These are phyloP conservation scores for human (Homo sapiens) DNA, from an alignment of 2,113 vertebrate genomes.

Conservation along the genomic window DNA sequence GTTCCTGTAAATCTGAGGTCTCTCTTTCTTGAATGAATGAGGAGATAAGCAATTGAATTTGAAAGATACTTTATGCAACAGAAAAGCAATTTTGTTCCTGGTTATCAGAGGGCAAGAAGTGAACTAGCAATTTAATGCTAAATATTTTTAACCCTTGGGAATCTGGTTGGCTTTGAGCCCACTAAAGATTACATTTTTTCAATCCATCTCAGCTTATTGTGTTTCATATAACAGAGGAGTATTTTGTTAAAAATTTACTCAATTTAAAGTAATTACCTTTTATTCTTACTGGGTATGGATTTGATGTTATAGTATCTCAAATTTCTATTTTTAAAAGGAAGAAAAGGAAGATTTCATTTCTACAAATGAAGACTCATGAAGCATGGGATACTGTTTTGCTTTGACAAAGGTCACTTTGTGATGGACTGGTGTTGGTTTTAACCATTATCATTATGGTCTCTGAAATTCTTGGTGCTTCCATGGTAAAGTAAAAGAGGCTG, in stretches of 20 bases:
- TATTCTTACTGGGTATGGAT: neutral
- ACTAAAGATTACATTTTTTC: neutral
- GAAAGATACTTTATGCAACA: constrained; percentile 88
- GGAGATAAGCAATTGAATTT: constrained; percentile 89
- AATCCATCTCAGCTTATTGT: neutral
- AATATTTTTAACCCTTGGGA: constrained; percentile 78
- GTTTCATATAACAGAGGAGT: neutral
- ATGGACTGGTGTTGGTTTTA: neutral
- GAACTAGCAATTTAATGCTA: constrained; percentile 81
- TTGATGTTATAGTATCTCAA: neutral
- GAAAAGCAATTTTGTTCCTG: constrained; percentile 88
- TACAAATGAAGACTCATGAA: neutral
- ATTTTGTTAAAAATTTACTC: neutral
- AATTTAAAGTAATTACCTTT: neutral
- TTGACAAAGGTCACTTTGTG: neutral
- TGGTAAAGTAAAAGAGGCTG: neutral
- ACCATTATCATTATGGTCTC: neutral
- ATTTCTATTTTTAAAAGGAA: neutral
- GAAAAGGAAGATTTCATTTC: neutral
- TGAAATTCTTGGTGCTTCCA: neutral
- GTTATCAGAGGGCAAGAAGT: constrained; percentile 85
- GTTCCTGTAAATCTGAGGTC: constrained; percentile 84
- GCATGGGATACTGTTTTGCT: neutral
- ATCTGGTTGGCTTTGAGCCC: constrained; percentile 24
- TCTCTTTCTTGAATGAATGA: constrained; percentile 85